Percentiles rank a stretch among this genome's conserved stretches.
These are phyloP conservation scores for Natator depressus DNA, from an alignment of 2,113 vertebrate genomes.

Conservation along the genomic window DNA sequence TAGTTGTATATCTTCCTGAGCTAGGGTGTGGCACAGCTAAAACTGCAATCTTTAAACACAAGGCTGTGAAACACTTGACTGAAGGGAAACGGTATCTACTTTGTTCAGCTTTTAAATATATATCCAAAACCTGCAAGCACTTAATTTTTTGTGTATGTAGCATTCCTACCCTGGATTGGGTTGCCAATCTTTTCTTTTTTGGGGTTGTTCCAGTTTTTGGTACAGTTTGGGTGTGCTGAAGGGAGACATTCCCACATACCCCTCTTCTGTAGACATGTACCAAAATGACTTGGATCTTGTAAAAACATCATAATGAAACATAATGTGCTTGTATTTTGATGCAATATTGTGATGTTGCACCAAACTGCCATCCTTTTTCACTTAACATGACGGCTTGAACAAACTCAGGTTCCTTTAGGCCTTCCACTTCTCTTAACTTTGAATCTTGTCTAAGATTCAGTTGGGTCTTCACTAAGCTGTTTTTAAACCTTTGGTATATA, in stretches of 20 bases:
- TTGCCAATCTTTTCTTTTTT: not conserved
- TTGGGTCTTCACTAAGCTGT: not conserved
- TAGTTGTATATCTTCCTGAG: not conserved
- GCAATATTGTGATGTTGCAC: not conserved
- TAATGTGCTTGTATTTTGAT: not conserved
- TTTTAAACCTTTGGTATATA: conserved; percentile 1
- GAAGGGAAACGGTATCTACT: not conserved
- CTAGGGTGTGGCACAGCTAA: not conserved
- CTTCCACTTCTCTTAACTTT: not conserved
- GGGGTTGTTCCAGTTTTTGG: not conserved
- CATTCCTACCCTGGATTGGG: not conserved
- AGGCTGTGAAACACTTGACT: not conserved
- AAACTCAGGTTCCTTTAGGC: not conserved
- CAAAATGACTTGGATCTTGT: accelerated
- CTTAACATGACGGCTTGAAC: not conserved
- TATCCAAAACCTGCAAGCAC: not conserved
- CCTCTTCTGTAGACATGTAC: not conserved
- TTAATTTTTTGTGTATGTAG: not conserved
- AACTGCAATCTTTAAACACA: not conserved
- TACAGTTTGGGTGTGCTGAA: not conserved
- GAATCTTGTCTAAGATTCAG: not conserved
- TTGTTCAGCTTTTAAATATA: not conserved
- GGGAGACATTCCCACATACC: not conserved
- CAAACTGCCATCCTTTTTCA: not conserved
- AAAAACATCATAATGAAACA: not conserved